phyloP scores from a whole-genome alignment of 2,797 vertebrate species.

The Pelobates cultripes region DNA sequence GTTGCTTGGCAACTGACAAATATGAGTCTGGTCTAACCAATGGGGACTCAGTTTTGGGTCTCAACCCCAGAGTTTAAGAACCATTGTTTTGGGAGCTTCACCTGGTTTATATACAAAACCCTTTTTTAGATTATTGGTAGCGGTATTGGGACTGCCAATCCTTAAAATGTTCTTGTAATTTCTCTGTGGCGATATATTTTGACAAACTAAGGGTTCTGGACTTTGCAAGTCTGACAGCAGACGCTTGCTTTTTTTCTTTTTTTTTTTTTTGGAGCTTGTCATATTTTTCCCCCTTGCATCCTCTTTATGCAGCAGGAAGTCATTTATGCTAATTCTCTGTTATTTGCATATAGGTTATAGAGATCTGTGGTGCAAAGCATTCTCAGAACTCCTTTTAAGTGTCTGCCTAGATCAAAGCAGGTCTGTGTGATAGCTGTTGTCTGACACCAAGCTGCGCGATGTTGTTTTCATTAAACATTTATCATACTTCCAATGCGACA shows the following conservation, averaged over 20 bases:
- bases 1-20: too few species aligned
- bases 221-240: constrained; percentile 64
- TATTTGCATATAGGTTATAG: constrained; percentile 88
- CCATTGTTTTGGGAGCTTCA: too few species aligned
- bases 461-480: constrained; percentile 99
- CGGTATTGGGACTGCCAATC: too few species aligned
- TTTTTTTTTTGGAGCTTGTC: constrained; percentile 62
- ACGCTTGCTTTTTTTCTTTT: constrained; percentile 46
- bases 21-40: too few species aligned
- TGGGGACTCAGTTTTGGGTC: too few species aligned
- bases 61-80: too few species aligned
- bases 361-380: constrained; percentile 68
- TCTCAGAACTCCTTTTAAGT: constrained; percentile 75
- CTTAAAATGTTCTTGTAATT: not conserved
- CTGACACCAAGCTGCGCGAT: constrained; percentile 87
- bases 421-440: constrained; percentile 84
- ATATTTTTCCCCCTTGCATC: constrained; percentile 58
- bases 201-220: constrained; percentile 58
- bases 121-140: too few species aligned
- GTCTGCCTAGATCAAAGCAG: constrained; percentile 90
- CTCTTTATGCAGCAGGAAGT: constrained; percentile 69
- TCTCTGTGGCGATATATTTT: constrained; percentile 50
- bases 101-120: too few species aligned
- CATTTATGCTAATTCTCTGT: constrained; percentile 72
- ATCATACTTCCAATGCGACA: constrained; percentile 91